These are phyloP conservation scores for Pantherophis guttatus DNA, from an alignment of 2,113 vertebrate genomes.

Conservation along the genomic window DNA sequence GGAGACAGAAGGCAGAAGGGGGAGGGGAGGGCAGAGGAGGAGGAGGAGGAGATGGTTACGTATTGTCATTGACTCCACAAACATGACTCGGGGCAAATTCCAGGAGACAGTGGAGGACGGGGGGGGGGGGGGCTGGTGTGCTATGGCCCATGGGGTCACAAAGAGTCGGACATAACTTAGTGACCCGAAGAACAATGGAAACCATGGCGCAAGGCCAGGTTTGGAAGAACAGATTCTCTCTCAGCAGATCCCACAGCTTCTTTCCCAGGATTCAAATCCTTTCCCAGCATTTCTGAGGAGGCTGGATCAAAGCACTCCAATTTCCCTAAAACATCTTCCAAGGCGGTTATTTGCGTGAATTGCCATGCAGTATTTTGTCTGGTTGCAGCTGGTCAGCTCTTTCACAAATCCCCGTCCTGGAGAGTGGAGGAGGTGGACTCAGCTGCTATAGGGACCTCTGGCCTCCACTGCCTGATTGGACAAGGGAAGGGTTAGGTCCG, in stretches of 20 bases:
- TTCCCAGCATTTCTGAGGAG: background rate
- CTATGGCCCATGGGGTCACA: no score
- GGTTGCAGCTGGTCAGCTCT: background rate
- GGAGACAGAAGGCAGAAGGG: no score
- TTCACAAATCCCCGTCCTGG: background rate
- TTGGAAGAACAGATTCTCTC: background rate
- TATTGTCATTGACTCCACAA: no score
- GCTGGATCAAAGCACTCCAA: rapidly evolving
- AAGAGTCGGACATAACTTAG: no score
- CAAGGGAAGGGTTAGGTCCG: background rate
- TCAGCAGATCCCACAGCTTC: background rate
- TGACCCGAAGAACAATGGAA: background rate
- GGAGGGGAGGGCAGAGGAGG: no score
- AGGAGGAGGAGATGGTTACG: no score
- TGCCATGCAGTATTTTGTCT: background rate
- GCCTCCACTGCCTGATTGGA: background rate
- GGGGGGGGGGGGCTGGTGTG: no score
- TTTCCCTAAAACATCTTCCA: background rate
- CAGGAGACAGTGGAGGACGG: no score
- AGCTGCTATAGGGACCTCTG: no score
- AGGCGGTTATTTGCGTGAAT: background rate
- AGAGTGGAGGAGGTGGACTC: background rate
- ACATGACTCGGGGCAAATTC: no score
- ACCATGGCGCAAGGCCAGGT: background rate
- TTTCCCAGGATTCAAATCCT: background rate